These are phyloP conservation scores for Fopius arisanus DNA, from an alignment of 1,140 invertebrate species.

Conservation along the genomic window DNA sequence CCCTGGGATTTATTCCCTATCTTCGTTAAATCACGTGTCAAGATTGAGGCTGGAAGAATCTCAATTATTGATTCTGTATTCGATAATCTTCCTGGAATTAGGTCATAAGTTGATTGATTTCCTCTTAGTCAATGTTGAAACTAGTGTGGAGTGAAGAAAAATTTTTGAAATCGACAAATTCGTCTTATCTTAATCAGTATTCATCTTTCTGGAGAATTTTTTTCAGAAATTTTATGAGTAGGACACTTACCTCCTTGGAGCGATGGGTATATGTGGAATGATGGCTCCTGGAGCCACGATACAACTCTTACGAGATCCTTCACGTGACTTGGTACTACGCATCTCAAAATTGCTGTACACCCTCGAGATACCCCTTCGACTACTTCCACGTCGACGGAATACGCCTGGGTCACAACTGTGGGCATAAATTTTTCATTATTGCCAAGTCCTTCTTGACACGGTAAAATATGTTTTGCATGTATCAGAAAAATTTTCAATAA, in stretches of 20 bases:
- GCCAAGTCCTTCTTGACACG: background rate
- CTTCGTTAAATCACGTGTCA: no score
- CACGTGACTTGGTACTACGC: slow-evolving; percentile 81
- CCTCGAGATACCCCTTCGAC: slow-evolving; percentile 74
- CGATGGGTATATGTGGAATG: slow-evolving; percentile 79
- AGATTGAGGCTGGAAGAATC: no score
- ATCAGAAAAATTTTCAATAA: background rate
- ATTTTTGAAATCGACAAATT: background rate
- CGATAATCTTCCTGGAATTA: no score
- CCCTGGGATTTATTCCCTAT: no score
- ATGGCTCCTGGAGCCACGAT: slow-evolving; percentile 82
- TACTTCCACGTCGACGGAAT: slow-evolving; percentile 79
- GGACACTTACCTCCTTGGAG: slow-evolving; percentile 74
- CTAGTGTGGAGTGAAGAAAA: no score
- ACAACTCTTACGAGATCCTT: slow-evolving; percentile 84
- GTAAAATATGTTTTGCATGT: background rate
- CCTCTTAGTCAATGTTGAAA: no score
- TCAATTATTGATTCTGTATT: no score
- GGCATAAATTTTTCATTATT: slow-evolving; percentile 47
- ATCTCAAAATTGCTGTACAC: slow-evolving; percentile 82
- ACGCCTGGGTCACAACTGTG: slow-evolving; percentile 82
- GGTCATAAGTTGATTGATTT: no score
- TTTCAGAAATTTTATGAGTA: background rate
- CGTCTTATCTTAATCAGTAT: background rate
- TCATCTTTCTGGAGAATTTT: background rate